Evolutionary conservation across 2,888 invertebrate species (phyloP).

Genomic region (Pinctada fucata): DNA sequence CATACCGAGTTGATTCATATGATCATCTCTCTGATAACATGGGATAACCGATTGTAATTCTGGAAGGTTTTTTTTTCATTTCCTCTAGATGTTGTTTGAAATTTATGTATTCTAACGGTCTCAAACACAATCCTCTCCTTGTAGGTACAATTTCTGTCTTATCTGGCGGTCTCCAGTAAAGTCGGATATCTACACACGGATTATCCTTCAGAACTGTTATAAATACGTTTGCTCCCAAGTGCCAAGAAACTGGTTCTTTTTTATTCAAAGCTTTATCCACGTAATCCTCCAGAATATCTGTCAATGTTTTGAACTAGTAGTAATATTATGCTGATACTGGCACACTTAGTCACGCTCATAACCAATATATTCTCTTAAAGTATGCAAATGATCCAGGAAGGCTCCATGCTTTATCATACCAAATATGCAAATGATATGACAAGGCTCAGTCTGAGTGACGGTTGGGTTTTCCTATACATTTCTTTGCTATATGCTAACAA

Average conservation of each 20-base stretch:
- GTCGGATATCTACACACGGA: constrained; percentile 11
- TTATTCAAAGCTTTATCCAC: background rate
- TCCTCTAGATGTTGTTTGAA: background rate
- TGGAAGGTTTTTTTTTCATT: constrained; percentile 1
- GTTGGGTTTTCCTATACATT: too few species aligned
- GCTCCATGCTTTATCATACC: too few species aligned
- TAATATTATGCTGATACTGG: too few species aligned
- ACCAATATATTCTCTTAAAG: too few species aligned
- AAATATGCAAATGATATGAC: too few species aligned
- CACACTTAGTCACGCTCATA: too few species aligned
- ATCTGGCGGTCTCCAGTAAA: constrained; percentile 4
- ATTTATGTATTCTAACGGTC: background rate
- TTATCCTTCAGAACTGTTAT: background rate
- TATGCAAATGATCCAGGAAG: too few species aligned
- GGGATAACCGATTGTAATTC: background rate
- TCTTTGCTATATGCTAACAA: too few species aligned
- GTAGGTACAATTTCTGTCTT: constrained; percentile 1
- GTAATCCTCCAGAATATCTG: background rate
- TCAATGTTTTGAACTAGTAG: constrained; percentile 1
- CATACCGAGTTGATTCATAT: constrained; percentile 15
- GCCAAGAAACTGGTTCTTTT: constrained; percentile 7
- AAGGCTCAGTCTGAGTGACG: too few species aligned
- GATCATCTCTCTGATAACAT: constrained; percentile 6
- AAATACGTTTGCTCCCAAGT: constrained; percentile 6
- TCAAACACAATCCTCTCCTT: constrained; percentile 5